Evolutionary conservation across 2,113 vertebrate species (phyloP).

Genomic region (Columba janthina): DNA sequence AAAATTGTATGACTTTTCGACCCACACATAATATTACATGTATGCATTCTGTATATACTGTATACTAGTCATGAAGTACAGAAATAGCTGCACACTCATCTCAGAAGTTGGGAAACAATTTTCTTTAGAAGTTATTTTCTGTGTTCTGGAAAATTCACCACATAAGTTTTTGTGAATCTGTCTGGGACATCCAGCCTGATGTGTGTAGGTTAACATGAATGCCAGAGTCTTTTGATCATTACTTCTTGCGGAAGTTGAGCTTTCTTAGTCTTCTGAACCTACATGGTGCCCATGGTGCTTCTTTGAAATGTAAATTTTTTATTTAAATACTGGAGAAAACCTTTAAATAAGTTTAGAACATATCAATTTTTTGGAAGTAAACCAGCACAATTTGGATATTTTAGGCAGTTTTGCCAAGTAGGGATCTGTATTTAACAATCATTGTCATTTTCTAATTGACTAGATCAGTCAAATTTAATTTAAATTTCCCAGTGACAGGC

Average conservation of each 20-base stretch:
- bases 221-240: conserved; percentile 8
- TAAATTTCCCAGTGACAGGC: background rate
- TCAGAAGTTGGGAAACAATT: background rate
- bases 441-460: background rate
- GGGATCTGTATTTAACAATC: background rate
- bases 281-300: background rate
- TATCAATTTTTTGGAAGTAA: background rate
- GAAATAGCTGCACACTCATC: background rate
- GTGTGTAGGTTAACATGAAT: background rate
- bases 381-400: background rate
- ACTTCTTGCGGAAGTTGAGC: background rate
- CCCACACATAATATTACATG: background rate
- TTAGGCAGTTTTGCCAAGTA: background rate
- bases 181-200: conserved; percentile 8
- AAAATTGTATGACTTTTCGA: background rate
- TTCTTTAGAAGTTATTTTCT: conserved; percentile 3
- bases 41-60: background rate
- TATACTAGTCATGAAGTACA: background rate
- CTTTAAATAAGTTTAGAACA: background rate
- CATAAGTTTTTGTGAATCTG: conserved; percentile 4
- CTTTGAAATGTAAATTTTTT: background rate
- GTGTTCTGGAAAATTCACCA: background rate
- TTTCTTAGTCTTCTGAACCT: conserved; percentile 1
- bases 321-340: background rate
- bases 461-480: background rate